Evolutionary conservation across 1,140 invertebrate species (phyloP).

Genomic region (Drosophila trapezifrons): DNA sequence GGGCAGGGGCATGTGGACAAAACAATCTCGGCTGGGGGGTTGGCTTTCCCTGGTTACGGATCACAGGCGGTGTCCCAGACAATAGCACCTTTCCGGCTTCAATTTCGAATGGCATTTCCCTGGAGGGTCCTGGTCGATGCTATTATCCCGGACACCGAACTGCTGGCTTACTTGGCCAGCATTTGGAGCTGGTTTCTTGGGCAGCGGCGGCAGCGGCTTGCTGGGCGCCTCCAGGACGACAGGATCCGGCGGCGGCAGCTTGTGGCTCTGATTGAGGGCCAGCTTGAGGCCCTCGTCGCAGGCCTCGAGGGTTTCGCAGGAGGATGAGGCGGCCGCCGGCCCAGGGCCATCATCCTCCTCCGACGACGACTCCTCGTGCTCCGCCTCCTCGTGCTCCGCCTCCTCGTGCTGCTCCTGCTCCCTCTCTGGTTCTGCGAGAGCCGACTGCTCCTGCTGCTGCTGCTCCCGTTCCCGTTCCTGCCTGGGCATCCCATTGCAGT

Average conservation of each 20-base stretch:
- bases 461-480: slow-evolving; percentile 23
- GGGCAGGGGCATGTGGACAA: slow-evolving; percentile 31
- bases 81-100: slow-evolving; percentile 1
- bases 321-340: slow-evolving; percentile 64
- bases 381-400: not conserved
- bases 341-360: slow-evolving; percentile 10
- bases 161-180: slow-evolving; percentile 59
- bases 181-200: slow-evolving; percentile 42
- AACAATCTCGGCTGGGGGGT: slow-evolving; percentile 62
- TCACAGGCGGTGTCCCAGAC: not conserved
- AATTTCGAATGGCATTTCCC: not conserved
- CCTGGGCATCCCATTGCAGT: slow-evolving; percentile 15
- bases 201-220: slow-evolving; percentile 76
- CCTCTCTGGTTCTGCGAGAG: not conserved
- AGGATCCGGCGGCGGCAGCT: not conserved
- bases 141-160: not conserved
- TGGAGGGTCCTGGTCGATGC: not conserved
- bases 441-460: slow-evolving; percentile 18
- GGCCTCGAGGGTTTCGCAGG: slow-evolving; percentile 79
- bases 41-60: slow-evolving; percentile 55
- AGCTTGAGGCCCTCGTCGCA: slow-evolving; percentile 61
- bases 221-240: slow-evolving; percentile 57
- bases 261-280: slow-evolving; percentile 4
- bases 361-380: slow-evolving; percentile 9
- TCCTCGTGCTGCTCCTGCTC: slow-evolving; percentile 6